Evolutionary conservation across 1,140 invertebrate genomes (phyloP).

Genomic region (Stenopsyche tienmushanensis): DNA sequence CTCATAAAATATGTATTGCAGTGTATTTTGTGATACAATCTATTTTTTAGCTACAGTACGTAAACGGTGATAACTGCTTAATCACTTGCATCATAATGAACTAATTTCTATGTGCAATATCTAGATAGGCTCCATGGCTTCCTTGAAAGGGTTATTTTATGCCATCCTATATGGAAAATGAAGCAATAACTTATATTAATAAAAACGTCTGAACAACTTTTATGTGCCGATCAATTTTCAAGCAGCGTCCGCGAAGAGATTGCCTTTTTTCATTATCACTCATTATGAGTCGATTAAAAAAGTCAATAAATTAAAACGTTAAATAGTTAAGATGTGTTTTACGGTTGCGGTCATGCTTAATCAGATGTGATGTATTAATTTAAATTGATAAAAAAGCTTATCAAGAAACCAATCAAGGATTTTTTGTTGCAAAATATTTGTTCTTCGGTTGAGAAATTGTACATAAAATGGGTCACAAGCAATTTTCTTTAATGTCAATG

Average conservation of each 20-base stretch:
- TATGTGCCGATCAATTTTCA: neutral
- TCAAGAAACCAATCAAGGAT: too few relatives aligned
- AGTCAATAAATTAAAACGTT: neutral
- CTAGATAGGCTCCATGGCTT: neutral
- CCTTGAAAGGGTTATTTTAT: neutral
- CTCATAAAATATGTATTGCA: too few relatives aligned
- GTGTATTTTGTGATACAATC: too few relatives aligned
- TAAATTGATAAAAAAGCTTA: too few relatives aligned
- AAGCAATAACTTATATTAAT: slow-evolving; percentile 5
- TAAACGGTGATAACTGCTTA: slow-evolving; percentile 12
- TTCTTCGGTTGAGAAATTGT: too few relatives aligned
- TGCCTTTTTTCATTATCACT: too few relatives aligned
- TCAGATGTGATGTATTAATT: neutral
- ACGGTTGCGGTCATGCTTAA: neutral
- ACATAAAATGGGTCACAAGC: too few relatives aligned
- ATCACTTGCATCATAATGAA: slow-evolving; percentile 1
- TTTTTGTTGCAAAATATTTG: too few relatives aligned
- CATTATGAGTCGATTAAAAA: neutral
- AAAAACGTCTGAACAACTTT: neutral
- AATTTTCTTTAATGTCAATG: too few relatives aligned
- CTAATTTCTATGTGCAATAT: neutral
- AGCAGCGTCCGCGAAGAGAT: too few relatives aligned
- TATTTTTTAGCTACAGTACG: neutral
- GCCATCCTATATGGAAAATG: neutral
- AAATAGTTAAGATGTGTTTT: neutral